Conservation (phyloP, 2,797 vertebrate genomes). For the Xiphophorus birchmanni region DNA sequence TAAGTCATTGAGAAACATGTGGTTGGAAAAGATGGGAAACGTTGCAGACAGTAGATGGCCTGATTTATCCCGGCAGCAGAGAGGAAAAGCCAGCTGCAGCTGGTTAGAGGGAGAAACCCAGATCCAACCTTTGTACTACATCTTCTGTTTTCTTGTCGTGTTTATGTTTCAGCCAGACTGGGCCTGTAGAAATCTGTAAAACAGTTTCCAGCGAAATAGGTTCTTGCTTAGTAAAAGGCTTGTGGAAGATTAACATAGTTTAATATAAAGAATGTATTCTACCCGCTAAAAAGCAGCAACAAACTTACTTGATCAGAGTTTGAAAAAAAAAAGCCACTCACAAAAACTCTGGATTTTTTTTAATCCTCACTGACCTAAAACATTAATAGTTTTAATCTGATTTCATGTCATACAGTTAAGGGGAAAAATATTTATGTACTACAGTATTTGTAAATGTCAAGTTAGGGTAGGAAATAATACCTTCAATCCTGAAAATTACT, state of each 20-base stretch:
- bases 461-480: not conserved
- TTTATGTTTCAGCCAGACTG: not conserved
- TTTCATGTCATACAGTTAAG: not conserved
- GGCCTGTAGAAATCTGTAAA: not conserved
- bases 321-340: not conserved
- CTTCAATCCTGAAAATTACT: not conserved
- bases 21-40: constrained; percentile 50
- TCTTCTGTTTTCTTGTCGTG: not conserved
- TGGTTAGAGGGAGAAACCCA: constrained; percentile 31
- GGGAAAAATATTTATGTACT: not conserved
- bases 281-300: not conserved
- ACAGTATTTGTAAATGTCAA: not conserved
- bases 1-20: constrained; percentile 30
- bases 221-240: not conserved
- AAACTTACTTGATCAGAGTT: not conserved
- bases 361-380: not conserved
- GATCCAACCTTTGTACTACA: constrained; percentile 25
- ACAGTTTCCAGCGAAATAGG: not conserved
- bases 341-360: not conserved
- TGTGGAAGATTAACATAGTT: not conserved
- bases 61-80: constrained; percentile 27
- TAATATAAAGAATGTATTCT: not conserved
- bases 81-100: constrained; percentile 43
- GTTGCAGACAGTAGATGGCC: constrained; percentile 38
- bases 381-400: not conserved